Evolutionary conservation across 2,888 invertebrate genomes (phyloP), one percentile per base, ranked within the genome.

Genomic region (Andrena bicolor): DNA sequence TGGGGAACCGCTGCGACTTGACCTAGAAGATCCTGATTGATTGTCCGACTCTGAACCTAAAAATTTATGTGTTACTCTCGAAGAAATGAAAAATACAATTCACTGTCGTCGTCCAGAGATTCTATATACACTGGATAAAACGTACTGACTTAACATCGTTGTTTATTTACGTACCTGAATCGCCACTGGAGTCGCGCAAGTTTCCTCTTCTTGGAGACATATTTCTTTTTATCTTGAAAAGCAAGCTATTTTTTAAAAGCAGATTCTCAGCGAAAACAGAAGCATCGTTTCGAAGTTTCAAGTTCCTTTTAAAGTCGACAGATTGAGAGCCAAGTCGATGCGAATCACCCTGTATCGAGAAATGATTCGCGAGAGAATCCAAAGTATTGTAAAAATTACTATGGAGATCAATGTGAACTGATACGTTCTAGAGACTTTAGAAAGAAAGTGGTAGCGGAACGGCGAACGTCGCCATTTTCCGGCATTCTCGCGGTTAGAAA

Each of bases 21-120:
- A 93, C 71, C 90, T 90, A 7, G 92, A 91, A 0, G 93, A 92
- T 4, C 91, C 94, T 2, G 95, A 94, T n/a, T 94, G 94, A 87
- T 94, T 94, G 49, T 95, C 95, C 0, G 95, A 95, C 13, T 94
- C 95, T 5, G 95, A 94, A 72, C 94, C 94, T 93, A 63, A 3
- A 77, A 75, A 28, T 30, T 30, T 66, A 28, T n/a, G 41, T 23
- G 23, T 69, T 49, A 23, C 0, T n/a, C 26, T 13, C 16, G 10
- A 28, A 0, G n/a, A 1, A 26, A 8, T n/a, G 0, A 28, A 20
- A 51, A 61, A n/a, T 16, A 51, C 13, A 53, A 60, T 49, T n/a
- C 48, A 23, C 10, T n/a, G 16, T 35, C 20, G 7, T 63, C 6
- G 3, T 23, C 32, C 20, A 35, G 13, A 20, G 16, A n/a, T 8